A percentile compares a stretch with the other conserved stretches of the same genome.
Conservation (phyloP, 2,797 vertebrate species). For the Neosilurus hyrtlii region DNA sequence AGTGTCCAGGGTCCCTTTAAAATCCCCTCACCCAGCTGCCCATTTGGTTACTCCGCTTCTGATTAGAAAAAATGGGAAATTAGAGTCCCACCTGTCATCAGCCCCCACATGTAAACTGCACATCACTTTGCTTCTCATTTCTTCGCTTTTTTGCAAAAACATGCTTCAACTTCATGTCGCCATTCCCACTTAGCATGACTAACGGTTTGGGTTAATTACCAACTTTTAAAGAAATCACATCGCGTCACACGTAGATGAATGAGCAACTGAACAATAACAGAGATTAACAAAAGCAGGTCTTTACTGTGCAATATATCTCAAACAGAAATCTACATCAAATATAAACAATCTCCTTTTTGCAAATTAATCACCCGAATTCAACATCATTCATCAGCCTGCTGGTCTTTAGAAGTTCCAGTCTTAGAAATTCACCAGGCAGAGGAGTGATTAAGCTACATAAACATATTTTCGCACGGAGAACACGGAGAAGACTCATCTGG, state of each 20-base stretch:
- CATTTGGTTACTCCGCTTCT: too few species aligned
- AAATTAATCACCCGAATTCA: conserved; percentile 5
- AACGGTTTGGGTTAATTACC: neutral
- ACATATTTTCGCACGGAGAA: conserved; percentile 31
- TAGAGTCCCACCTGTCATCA: neutral
- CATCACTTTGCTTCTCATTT: neutral
- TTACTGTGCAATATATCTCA: conserved; percentile 4
- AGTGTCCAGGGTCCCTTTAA: too few species aligned
- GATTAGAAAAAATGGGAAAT: neutral
- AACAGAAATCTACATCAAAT: neutral
- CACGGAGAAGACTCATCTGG: conserved; percentile 8
- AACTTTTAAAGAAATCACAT: neutral
- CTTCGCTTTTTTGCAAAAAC: neutral
- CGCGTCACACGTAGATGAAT: neutral
- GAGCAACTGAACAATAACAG: conserved; percentile 5
- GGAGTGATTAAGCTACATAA: conserved; percentile 42
- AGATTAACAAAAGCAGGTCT: neutral
- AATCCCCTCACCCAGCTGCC: too few species aligned
- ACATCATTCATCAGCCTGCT: neutral
- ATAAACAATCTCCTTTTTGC: neutral
- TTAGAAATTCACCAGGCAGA: neutral
- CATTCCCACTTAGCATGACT: neutral
- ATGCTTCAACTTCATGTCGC: neutral
- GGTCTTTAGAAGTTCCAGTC: conserved; percentile 15
- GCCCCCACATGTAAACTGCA: neutral